phyloP scores from a whole-genome alignment of 2,113 vertebrate genomes.

The Rhipidura dahli region DNA sequence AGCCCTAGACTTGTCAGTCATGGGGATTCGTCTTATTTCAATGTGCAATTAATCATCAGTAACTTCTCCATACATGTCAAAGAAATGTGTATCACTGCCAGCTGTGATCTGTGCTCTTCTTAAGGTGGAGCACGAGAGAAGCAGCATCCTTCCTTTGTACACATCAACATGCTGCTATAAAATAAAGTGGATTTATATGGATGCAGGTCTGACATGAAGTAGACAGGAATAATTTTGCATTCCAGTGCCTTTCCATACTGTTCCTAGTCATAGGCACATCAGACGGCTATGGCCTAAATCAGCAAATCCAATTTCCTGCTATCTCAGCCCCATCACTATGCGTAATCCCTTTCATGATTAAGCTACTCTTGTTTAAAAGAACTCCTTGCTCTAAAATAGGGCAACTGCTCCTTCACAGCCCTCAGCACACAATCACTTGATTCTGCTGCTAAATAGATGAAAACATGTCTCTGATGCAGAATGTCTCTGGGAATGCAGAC shows the following conservation, averaged over 20 bases:
- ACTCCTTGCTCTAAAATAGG: background rate
- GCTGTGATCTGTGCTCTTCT: background rate
- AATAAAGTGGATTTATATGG: background rate
- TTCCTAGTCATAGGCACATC: background rate
- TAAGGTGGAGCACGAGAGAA: background rate
- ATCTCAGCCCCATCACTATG: background rate
- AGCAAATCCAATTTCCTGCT: slow-evolving; percentile 48
- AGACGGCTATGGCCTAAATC: slow-evolving; percentile 13
- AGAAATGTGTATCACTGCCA: background rate
- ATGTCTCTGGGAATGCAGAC: background rate
- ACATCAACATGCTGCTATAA: background rate
- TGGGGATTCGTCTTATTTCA: background rate
- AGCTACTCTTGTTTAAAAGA: slow-evolving; percentile 38
- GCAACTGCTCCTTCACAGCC: background rate
- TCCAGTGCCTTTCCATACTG: background rate
- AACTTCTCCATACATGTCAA: background rate
- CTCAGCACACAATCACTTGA: slow-evolving; percentile 7
- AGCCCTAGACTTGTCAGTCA: background rate
- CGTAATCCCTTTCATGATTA: slow-evolving; percentile 22
- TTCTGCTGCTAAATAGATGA: slow-evolving; percentile 33
- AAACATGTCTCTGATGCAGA: slow-evolving; percentile 12
- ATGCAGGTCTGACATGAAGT: background rate
- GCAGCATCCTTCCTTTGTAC: background rate
- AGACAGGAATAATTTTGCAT: background rate
- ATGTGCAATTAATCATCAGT: background rate